Evolutionary conservation across 2,888 invertebrate genomes (phyloP).

Genomic region (Xestia sexstrigata): DNA sequence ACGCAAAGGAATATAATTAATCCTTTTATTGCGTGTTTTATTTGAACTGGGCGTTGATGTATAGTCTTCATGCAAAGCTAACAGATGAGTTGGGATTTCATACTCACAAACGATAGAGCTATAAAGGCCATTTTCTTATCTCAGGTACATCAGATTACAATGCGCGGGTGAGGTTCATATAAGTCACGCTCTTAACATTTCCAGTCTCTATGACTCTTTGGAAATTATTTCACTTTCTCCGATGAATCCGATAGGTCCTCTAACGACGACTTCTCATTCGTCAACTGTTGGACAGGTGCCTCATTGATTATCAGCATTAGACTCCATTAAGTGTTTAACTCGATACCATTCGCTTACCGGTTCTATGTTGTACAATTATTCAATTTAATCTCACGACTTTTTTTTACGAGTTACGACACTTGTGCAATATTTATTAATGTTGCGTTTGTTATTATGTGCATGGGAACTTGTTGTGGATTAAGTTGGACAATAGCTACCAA

Average conservation of each 20-base stretch:
- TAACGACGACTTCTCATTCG: conserved; percentile 82
- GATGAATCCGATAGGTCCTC: conserved; percentile 81
- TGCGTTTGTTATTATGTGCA: conserved; percentile 47
- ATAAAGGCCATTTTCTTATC: conserved; percentile 35
- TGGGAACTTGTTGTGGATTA: conserved; percentile 15
- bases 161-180: conserved; percentile 20
- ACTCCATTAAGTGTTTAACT: conserved; percentile 87
- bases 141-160: conserved; percentile 25
- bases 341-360: conserved; percentile 85
- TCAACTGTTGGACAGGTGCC: conserved; percentile 85
- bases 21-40: conserved; percentile 39
- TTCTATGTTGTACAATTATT: conserved; percentile 78
- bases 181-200: conserved; percentile 58
- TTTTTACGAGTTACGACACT: conserved; percentile 72
- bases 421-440: conserved; percentile 63
- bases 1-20: conserved; percentile 27
- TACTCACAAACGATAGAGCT: conserved; percentile 21
- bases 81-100: conserved; percentile 15
- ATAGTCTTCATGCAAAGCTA: conserved; percentile 6
- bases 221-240: conserved; percentile 85
- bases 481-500: conserved; percentile 22
- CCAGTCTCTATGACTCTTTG: conserved; percentile 65
- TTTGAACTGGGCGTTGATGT: conserved; percentile 28
- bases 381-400: conserved; percentile 78
- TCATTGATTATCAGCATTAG: conserved; percentile 82